A percentile compares a stretch with the other conserved stretches of the same genome.
phyloP scores from a whole-genome alignment of 2,113 vertebrate genomes.

The Eublepharis macularius region DNA sequence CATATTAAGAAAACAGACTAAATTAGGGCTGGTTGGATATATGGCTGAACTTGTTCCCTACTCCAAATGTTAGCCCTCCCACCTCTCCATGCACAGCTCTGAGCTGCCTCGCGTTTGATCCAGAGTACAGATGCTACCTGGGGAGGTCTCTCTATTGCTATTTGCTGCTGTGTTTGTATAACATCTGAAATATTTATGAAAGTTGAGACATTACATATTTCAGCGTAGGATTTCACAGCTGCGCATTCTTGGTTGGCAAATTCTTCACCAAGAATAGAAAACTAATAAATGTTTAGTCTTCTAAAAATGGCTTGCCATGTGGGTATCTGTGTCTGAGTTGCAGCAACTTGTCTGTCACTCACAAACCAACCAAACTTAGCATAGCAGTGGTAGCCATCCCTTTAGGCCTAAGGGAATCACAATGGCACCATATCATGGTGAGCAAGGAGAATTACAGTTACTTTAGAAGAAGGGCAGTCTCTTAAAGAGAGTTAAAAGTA shows the following conservation, averaged over 20 bases:
- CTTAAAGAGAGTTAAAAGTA: fast-evolving
- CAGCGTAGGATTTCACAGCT: slow-evolving; percentile 60
- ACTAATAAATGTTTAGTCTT: slow-evolving; percentile 38
- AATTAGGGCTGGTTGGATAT: slow-evolving; percentile 62
- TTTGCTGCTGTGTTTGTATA: slow-evolving; percentile 63
- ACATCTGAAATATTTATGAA: slow-evolving; percentile 73
- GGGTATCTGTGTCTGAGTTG: background rate
- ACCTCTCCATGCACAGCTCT: slow-evolving; percentile 16
- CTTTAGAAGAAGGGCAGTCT: fast-evolving
- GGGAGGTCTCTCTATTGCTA: slow-evolving; percentile 55
- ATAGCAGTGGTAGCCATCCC: background rate
- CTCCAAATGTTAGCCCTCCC: slow-evolving; percentile 51
- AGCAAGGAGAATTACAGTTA: fast-evolving
- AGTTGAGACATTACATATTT: slow-evolving; percentile 61
- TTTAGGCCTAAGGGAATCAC: background rate
- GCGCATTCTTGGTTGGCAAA: slow-evolving; percentile 45
- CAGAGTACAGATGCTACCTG: slow-evolving; percentile 47
- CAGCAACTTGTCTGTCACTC: background rate
- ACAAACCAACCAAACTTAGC: slow-evolving; percentile 2
- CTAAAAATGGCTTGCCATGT: slow-evolving; percentile 38
- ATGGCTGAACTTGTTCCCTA: slow-evolving; percentile 48
- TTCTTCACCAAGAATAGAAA: slow-evolving; percentile 57
- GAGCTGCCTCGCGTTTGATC: slow-evolving; percentile 33
- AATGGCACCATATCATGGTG: fast-evolving
- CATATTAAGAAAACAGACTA: slow-evolving; percentile 69